These are phyloP conservation scores for Diplazon laetatorius DNA, from an alignment of 2,888 invertebrate genomes.

Conservation along the genomic window DNA sequence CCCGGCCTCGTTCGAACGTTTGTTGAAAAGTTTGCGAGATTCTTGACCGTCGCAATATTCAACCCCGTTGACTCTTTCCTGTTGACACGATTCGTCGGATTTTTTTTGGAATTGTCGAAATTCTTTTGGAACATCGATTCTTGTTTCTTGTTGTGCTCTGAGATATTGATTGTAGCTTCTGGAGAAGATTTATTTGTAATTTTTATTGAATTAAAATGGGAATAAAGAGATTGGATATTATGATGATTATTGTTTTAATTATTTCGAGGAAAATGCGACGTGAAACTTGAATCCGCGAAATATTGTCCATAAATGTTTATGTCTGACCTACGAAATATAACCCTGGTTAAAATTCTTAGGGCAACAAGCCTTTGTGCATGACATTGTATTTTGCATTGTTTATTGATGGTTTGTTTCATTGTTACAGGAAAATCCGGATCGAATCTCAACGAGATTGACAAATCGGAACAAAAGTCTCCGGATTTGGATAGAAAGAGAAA, in stretches of 20 bases:
- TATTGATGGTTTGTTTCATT: constrained; percentile 44
- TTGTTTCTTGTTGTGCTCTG: too few species aligned
- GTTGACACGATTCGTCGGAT: too few species aligned
- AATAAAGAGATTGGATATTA: too few species aligned
- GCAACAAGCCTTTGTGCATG: not conserved
- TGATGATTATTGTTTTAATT: too few species aligned
- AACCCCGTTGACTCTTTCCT: not conserved
- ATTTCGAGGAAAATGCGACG: not conserved
- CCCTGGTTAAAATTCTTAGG: not conserved
- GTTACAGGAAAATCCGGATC: constrained; percentile 80
- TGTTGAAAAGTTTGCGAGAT: constrained; percentile 49
- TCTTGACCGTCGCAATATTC: constrained; percentile 18
- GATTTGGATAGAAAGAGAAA: constrained; percentile 77
- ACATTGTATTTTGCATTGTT: not conserved
- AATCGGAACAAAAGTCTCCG: constrained; percentile 81
- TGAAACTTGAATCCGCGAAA: not conserved
- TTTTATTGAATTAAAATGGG: too few species aligned
- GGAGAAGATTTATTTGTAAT: too few species aligned
- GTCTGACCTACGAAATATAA: not conserved
- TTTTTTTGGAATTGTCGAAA: not conserved
- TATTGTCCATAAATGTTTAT: constrained; percentile 1
- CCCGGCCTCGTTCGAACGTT: constrained; percentile 39
- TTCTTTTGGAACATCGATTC: too few species aligned
- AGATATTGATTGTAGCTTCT: too few species aligned
- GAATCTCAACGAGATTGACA: constrained; percentile 82